These are phyloP conservation scores for Mormyrus lacerda DNA, from an alignment of 2,113 vertebrate genomes.

Conservation along the genomic window DNA sequence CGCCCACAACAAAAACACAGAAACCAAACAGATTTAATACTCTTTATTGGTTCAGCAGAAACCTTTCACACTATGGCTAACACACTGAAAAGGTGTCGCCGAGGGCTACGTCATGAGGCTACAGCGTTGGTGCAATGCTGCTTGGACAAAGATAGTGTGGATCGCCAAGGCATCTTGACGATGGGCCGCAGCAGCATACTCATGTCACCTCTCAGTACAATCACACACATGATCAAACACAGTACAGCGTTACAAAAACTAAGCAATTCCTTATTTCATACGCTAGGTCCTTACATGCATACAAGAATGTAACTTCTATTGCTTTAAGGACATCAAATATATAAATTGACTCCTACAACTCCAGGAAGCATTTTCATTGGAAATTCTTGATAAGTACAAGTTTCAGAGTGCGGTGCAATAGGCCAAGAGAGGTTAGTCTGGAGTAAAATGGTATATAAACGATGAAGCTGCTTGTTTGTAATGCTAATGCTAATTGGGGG, in stretches of 20 bases:
- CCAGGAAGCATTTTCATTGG: not conserved
- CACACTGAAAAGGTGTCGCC: not conserved
- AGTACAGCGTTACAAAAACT: not conserved
- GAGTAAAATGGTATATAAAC: not conserved
- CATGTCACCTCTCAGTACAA: not conserved
- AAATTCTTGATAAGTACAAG: not conserved
- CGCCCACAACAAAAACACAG: not conserved
- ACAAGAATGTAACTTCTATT: not conserved
- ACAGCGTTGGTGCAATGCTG: not conserved
- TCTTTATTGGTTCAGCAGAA: slow-evolving; percentile 49
- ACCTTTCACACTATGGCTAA: slow-evolving; percentile 18
- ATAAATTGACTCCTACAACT: not conserved
- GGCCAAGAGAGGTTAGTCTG: not conserved
- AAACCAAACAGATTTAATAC: slow-evolving; percentile 21
- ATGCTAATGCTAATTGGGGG: not conserved
- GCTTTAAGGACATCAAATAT: not conserved
- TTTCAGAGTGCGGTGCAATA: not conserved
- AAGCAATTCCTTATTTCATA: not conserved
- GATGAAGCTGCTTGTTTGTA: not conserved
- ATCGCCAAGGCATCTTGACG: not conserved
- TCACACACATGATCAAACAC: not conserved
- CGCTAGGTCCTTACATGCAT: not conserved
- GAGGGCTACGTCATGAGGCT: slow-evolving; percentile 8
- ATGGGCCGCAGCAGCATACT: not conserved
- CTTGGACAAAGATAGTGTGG: not conserved